Base-by-base conservation (phyloP, 1,140 invertebrate species). In the Lethrus apterus region DNA sequence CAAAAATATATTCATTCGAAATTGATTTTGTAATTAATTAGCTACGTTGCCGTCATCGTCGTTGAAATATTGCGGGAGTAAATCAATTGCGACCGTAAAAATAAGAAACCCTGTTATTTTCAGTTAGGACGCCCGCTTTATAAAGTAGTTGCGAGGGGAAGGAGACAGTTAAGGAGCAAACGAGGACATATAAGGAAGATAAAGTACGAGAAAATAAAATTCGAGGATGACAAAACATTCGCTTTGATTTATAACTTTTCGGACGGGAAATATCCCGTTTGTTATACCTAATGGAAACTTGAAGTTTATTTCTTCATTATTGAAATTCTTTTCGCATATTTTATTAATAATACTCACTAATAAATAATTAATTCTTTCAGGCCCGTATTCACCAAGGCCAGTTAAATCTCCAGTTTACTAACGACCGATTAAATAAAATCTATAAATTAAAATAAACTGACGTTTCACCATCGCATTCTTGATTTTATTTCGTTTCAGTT, bases 141-240 rank as follows among this genome's bases (percentile, higher is more conserved):
- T 14, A 14, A 11, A 19, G 11, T 21, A 46, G 34, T 57, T 51
- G 53, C 54, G 46, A 51, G 57, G 51, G 48, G 45, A 40, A 44
- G 41, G 29, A 20, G 47, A 40, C 52, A 33, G 45, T 50, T 50
- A 52, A 51, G 48, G 42, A 43, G 47, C 21, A 60, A 59, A 60
- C 50, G 54, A 58, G 52, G 57, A 56, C 57, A 59, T 58, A 52
- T 56, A 59, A 58, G 57, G 47, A 63, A 56, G 60, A 63, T 61
- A 60, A 63, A 63, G 55, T 57, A 50, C 49, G 30, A 20, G 44
- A 48, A 63, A 63, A 63, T 62, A 60, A 62, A 62, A 62, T 57
- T 51, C 31, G 57, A 55, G 56, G 43, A 62, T 60, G 60, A 62
- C 55, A 59, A 62, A 62, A 55, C 40, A 24, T 21, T 40, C 13